These are phyloP conservation scores for Leuciscus idus DNA, from an alignment of 2,113 vertebrate genomes.

Conservation along the genomic window DNA sequence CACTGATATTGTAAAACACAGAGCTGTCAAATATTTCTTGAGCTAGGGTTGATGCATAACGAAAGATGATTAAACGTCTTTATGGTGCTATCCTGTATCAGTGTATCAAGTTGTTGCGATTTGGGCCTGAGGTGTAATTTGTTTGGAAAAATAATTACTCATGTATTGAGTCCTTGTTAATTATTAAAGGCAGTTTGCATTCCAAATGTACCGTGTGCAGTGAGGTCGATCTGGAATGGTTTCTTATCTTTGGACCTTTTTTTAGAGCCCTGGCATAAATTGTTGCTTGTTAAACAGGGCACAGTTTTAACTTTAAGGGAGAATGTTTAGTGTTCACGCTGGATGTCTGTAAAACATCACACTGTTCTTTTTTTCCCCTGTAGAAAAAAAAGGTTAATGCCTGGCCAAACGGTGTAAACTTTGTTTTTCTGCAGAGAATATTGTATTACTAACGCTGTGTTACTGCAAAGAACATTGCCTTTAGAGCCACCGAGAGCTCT, in stretches of 20 bases:
- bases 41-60: conserved; percentile 76
- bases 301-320: conserved; percentile 31
- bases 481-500: conserved; percentile 5
- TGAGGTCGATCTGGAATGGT: conserved; percentile 42
- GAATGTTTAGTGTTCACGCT: conserved; percentile 26
- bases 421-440: conserved; percentile 26
- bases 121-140: conserved; percentile 75
- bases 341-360: conserved; percentile 23
- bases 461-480: conserved; percentile 21
- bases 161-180: conserved; percentile 75
- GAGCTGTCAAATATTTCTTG: conserved; percentile 68
- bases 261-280: conserved; percentile 14
- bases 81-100: conserved; percentile 70
- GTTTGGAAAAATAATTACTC: conserved; percentile 81
- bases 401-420: neutral
- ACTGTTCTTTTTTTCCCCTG: neutral
- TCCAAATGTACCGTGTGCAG: conserved; percentile 62
- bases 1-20: conserved; percentile 57
- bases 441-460: neutral
- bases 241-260: conserved; percentile 41
- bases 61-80: conserved; percentile 76
- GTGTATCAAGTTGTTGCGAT: conserved; percentile 70
- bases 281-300: conserved; percentile 40
- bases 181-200: conserved; percentile 74
- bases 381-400: conserved; percentile 8